Evolutionary conservation across 2,888 invertebrate species (phyloP), one percentile per base, ranked within the genome.

Genomic region (Chrysolina americana): DNA sequence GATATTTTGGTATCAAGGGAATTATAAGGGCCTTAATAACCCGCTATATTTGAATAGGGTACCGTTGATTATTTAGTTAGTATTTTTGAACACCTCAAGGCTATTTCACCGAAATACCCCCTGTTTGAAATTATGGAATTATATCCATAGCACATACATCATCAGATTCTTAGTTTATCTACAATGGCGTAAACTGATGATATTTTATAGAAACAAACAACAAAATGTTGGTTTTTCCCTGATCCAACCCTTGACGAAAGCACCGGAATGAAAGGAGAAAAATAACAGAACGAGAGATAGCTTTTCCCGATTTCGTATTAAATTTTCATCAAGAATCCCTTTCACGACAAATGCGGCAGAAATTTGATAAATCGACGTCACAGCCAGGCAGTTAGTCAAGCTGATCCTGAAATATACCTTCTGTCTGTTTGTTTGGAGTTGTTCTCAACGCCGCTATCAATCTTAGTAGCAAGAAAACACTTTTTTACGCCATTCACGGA

Each of bases 381-480:
- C 85, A 87, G 86, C 85, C 86, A 82, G 80, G 85, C 86, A 85
- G 86, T 87, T 87, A 86, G 86, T 86, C 83, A 82, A 79, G 81
- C 82, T 83, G 87, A 87, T 87, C 87, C 87, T 87, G 86, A 87
- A 87, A 87, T 87, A 87, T 86, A 84, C 86, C 86, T 86, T 83
- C 85, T 86, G 87, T 87, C 87, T 86, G 86, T 86, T 87, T 87
- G 86, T 86, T 86, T 87, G 86, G 81, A 83, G 80, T 85, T 86
- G 81, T 81, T 81, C 84, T 86, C 84, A 85, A 81, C 82, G 75
- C 74, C 72, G 77, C 76, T 79, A 83, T 84, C 82, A 83, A 82
- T 83, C 83, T 83, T 81, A 77, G 76, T 73, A 76, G 70, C 78
- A 81, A 81, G 82, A 80, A 82, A 82, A 81, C 81, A 79, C 79